These are phyloP conservation scores for Thaumetopoea pityocampa DNA, from an alignment of 1,140 invertebrate species.

Conservation along the genomic window DNA sequence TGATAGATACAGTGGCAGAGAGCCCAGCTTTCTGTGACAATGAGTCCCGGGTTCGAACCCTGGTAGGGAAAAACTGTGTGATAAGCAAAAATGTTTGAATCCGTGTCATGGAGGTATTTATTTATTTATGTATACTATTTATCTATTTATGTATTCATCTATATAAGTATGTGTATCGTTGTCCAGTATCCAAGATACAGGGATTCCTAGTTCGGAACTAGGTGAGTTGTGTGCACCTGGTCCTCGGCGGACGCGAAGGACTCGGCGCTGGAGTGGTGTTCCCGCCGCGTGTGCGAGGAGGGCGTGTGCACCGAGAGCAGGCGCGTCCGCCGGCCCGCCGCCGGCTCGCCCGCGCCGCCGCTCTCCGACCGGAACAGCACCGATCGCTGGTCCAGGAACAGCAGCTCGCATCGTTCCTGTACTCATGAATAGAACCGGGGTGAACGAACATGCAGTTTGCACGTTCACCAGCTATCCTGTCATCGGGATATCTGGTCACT, in stretches of 20 bases:
- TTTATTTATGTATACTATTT: too few species aligned
- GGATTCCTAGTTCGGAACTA: too few species aligned
- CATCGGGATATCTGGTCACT: too few species aligned
- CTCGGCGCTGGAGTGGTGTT: slow-evolving; percentile 87
- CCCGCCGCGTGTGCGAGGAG: slow-evolving; percentile 51
- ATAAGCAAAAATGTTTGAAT: too few species aligned
- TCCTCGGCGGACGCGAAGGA: slow-evolving; percentile 96
- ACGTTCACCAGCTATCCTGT: too few species aligned
- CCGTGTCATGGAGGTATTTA: too few species aligned
- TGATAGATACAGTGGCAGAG: too few species aligned
- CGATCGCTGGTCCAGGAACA: slow-evolving; percentile 85
- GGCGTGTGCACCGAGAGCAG: slow-evolving; percentile 53
- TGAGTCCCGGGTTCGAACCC: too few species aligned
- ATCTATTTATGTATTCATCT: neutral
- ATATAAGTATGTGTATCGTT: too few species aligned
- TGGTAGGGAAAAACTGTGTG: too few species aligned
- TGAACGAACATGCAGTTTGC: neutral
- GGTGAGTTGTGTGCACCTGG: slow-evolving; percentile 79
- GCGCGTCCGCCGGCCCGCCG: slow-evolving; percentile 40
- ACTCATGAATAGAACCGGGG: slow-evolving; percentile 9
- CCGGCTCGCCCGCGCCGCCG: slow-evolving; percentile 74
- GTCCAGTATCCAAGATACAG: too few species aligned
- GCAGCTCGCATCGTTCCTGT: slow-evolving; percentile 81
- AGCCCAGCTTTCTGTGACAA: too few species aligned
- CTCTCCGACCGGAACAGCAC: slow-evolving; percentile 89